phyloP scores from a whole-genome alignment of 2,113 vertebrate genomes.

The Mirounga angustirostris region DNA sequence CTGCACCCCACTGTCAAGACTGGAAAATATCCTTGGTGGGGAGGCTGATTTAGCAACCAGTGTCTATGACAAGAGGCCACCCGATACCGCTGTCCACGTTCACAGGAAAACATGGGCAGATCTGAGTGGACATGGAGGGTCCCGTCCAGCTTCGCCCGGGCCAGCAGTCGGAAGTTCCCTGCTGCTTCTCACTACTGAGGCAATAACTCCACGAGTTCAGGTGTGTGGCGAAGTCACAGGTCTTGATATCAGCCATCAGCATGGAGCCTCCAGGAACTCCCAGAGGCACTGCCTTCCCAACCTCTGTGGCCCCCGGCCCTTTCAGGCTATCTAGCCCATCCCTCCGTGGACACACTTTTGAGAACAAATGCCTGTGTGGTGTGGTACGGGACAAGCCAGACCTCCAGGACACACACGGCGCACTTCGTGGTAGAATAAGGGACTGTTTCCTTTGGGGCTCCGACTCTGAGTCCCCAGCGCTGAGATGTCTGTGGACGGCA shows the following conservation, averaged over 20 bases:
- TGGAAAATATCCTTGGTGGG: background rate
- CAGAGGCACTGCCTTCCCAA: background rate
- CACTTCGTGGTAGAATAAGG: background rate
- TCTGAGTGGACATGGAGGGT: background rate
- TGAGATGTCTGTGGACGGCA: background rate
- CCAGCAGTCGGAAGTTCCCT: background rate
- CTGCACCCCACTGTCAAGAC: background rate
- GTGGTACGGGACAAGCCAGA: background rate
- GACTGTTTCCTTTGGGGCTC: background rate
- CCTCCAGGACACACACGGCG: background rate
- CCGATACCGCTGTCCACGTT: no score
- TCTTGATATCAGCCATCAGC: background rate
- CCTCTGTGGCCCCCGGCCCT: rapidly evolving
- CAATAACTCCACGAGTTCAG: background rate
- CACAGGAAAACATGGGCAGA: rapidly evolving
- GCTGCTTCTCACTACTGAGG: background rate
- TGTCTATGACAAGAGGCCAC: background rate
- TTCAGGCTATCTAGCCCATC: no score
- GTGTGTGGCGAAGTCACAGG: no score
- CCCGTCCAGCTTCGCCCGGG: background rate
- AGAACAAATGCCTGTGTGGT: background rate
- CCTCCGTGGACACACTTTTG: no score
- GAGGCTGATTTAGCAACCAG: rapidly evolving
- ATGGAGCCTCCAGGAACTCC: background rate
- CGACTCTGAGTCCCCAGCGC: background rate